Percentiles rank a stretch among this genome's conserved stretches.
These are phyloP conservation scores for Anguilla megastoma DNA, from an alignment of 2,797 vertebrate genomes.

Conservation along the genomic window DNA sequence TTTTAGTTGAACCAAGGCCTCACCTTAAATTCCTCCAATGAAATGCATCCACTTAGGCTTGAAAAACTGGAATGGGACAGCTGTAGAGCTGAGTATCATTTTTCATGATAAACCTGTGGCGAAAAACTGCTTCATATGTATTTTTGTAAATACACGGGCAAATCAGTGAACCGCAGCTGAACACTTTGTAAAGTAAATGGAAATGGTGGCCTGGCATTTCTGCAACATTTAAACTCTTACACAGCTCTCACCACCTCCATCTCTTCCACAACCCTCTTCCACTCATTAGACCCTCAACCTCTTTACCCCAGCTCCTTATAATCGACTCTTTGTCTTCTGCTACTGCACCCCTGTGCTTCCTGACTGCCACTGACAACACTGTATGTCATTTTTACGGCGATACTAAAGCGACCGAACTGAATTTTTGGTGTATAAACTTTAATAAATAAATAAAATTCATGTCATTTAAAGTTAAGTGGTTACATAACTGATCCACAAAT, in stretches of 20 bases:
- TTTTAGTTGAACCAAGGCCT: background rate
- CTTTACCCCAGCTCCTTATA: background rate
- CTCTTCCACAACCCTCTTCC: background rate
- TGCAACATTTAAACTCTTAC: background rate
- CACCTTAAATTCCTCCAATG: background rate
- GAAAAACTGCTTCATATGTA: conserved; percentile 21
- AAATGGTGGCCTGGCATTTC: background rate
- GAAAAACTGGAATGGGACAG: background rate
- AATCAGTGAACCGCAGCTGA: background rate
- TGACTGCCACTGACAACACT: background rate
- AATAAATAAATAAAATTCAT: background rate
- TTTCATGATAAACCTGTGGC: background rate
- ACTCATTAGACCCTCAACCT: background rate
- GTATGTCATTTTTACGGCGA: background rate
- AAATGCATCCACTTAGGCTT: background rate
- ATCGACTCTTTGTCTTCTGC: background rate
- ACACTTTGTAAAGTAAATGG: background rate
- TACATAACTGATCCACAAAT: background rate
- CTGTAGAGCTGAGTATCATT: background rate
- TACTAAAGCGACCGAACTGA: background rate
- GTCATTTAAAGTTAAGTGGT: background rate
- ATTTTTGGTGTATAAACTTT: background rate
- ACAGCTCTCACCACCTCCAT: background rate
- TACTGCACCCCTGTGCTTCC: background rate
- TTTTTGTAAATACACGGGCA: conserved; percentile 28